Evolutionary conservation across 2,888 invertebrate genomes (phyloP).

Genomic region (Malthinus flaveolus): DNA sequence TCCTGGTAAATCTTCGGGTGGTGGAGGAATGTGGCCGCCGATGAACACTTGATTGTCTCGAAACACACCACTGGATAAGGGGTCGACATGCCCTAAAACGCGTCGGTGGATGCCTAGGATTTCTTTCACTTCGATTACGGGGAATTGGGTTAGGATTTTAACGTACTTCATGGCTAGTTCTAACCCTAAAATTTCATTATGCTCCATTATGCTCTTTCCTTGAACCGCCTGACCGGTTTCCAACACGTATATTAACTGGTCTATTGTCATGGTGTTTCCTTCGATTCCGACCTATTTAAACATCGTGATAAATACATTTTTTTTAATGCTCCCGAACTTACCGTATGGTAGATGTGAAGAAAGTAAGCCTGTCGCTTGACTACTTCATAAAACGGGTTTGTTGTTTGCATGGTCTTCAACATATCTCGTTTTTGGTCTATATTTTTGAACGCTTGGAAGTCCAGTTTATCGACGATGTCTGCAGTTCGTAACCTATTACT

Average conservation of each 20-base stretch:
- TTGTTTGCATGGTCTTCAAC: slow-evolving; percentile 75
- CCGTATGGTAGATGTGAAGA: slow-evolving; percentile 94
- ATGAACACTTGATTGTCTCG: slow-evolving; percentile 91
- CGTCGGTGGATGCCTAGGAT: slow-evolving; percentile 90
- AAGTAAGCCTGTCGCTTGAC: slow-evolving; percentile 96
- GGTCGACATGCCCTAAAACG: slow-evolving; percentile 94
- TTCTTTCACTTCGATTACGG: slow-evolving; percentile 80
- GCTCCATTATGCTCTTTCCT: slow-evolving; percentile 93
- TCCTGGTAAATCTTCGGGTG: slow-evolving; percentile 76
- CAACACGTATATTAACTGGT: slow-evolving; percentile 87
- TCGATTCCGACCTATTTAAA: slow-evolving; percentile 91
- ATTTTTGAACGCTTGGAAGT: slow-evolving; percentile 73
- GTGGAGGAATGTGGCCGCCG: slow-evolving; percentile 92
- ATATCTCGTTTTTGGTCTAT: slow-evolving; percentile 86
- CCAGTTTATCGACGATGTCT: slow-evolving; percentile 86
- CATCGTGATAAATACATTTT: not conserved
- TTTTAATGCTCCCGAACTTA: slow-evolving; percentile 33
- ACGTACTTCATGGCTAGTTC: slow-evolving; percentile 95
- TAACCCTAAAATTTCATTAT: slow-evolving; percentile 93
- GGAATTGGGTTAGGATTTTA: slow-evolving; percentile 75
- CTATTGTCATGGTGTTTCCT: slow-evolving; percentile 94
- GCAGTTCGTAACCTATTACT: slow-evolving; percentile 83
- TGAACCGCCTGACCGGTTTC: slow-evolving; percentile 87
- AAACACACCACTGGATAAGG: slow-evolving; percentile 86
- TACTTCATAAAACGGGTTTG: slow-evolving; percentile 77